Conservation (phyloP, 2,113 vertebrate genomes). For the Athene noctua region DNA sequence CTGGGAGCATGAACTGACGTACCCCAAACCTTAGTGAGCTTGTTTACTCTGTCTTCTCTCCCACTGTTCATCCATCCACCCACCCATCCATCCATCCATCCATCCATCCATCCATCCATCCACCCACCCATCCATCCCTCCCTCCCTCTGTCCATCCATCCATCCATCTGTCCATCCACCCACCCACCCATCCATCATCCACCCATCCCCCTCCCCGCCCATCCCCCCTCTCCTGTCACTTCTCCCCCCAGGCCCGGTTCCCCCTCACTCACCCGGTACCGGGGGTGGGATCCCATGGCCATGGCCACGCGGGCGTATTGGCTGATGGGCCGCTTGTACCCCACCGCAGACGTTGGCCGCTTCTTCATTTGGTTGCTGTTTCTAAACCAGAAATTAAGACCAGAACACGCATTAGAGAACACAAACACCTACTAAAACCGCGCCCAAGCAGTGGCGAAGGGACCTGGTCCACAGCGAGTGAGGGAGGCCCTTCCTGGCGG, state of each 20-base stretch:
- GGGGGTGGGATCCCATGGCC: conserved; percentile 84
- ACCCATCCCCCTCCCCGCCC: too few relatives aligned
- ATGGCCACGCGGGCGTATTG: conserved; percentile 93
- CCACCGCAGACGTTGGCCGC: conserved; percentile 88
- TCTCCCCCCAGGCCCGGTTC: not conserved
- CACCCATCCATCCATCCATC: too few relatives aligned
- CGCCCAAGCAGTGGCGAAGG: fast-evolving
- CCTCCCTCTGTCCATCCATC: too few relatives aligned
- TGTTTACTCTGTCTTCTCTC: not conserved
- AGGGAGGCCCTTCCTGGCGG: not conserved
- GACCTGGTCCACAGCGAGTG: fast-evolving
- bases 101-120: not conserved
- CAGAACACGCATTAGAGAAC: not conserved
- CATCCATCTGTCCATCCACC: too few relatives aligned
- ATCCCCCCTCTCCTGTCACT: fast-evolving
- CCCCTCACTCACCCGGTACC: conserved; percentile 83
- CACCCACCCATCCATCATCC: too few relatives aligned
- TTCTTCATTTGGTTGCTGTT: conserved; percentile 82
- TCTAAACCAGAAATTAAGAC: not conserved
- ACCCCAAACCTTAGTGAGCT: fast-evolving
- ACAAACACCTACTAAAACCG: fast-evolving
- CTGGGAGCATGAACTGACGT: fast-evolving
- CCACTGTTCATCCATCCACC: not conserved
- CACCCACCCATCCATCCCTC: not conserved
- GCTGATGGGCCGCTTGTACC: conserved; percentile 95